Conservation (phyloP, 2,797 vertebrate species). For the Enteromius anoplus region DNA sequence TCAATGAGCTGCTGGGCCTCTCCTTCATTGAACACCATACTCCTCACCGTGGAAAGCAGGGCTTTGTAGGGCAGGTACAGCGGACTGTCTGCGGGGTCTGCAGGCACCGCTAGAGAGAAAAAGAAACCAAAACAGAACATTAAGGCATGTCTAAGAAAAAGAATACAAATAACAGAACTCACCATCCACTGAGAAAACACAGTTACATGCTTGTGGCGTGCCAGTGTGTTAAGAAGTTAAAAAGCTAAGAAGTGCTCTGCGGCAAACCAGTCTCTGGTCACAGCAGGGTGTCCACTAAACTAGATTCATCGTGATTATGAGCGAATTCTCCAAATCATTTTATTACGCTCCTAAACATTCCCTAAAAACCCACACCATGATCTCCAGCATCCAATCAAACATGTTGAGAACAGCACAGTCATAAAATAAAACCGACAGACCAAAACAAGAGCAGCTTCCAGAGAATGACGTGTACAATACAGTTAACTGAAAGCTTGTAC, state of each 20-base stretch:
- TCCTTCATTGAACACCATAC: slow-evolving; percentile 89
- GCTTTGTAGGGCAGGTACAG: slow-evolving; percentile 89
- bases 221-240: too few relatives aligned
- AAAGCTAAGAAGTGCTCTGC: not conserved
- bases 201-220: not conserved
- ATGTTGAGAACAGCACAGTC: not conserved
- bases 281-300: slow-evolving; percentile 6
- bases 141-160: not conserved
- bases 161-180: not conserved
- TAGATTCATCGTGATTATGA: not conserved
- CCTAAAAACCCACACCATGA: not conserved
- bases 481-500: not conserved
- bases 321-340: not conserved
- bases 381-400: slow-evolving; percentile 1
- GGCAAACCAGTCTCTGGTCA: not conserved
- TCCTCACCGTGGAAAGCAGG: slow-evolving; percentile 85
- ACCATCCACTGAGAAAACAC: not conserved
- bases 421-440: not conserved
- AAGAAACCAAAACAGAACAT: slow-evolving; percentile 30
- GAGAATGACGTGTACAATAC: not conserved
- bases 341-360: not conserved
- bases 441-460: not conserved
- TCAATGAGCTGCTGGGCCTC: slow-evolving; percentile 91
- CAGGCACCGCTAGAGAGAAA: slow-evolving; percentile 55
- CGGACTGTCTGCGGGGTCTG: slow-evolving; percentile 76